Evolutionary conservation across 2,797 vertebrate species (phyloP).

Genomic region (Picus viridis): DNA sequence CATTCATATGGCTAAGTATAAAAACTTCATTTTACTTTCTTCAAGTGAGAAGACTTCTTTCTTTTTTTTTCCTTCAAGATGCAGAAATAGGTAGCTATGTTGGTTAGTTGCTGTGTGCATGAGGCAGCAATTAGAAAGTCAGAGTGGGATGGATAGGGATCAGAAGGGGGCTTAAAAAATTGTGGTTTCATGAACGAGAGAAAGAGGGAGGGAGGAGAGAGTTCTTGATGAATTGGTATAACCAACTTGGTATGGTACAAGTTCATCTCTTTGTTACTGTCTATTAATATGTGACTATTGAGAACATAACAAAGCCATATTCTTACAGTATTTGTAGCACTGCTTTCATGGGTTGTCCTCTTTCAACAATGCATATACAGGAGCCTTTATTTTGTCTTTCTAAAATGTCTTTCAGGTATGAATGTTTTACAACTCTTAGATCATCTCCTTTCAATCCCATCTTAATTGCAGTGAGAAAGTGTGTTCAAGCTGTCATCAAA

Average conservation of each 20-base stretch:
- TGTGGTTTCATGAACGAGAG: background rate
- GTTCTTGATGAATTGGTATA: background rate
- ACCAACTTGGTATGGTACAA: background rate
- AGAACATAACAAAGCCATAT: background rate
- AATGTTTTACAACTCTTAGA: background rate
- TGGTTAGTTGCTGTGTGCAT: background rate
- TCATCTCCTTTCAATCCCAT: background rate
- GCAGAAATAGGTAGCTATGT: background rate
- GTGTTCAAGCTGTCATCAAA: background rate
- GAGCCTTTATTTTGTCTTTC: background rate
- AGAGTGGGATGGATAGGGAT: background rate
- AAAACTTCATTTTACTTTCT: background rate
- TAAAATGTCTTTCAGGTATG: background rate
- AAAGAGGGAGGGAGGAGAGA: background rate
- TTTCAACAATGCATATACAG: background rate
- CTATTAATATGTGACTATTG: background rate
- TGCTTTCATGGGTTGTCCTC: background rate
- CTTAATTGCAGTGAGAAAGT: background rate
- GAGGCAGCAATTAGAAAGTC: background rate
- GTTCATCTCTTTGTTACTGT: background rate
- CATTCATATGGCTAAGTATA: background rate
- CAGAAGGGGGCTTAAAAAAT: background rate
- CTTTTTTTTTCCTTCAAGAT: background rate
- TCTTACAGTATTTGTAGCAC: background rate
- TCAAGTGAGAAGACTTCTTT: background rate